Evolutionary conservation across 2,888 invertebrate genomes (phyloP).

Genomic region (Hololepta plana): DNA sequence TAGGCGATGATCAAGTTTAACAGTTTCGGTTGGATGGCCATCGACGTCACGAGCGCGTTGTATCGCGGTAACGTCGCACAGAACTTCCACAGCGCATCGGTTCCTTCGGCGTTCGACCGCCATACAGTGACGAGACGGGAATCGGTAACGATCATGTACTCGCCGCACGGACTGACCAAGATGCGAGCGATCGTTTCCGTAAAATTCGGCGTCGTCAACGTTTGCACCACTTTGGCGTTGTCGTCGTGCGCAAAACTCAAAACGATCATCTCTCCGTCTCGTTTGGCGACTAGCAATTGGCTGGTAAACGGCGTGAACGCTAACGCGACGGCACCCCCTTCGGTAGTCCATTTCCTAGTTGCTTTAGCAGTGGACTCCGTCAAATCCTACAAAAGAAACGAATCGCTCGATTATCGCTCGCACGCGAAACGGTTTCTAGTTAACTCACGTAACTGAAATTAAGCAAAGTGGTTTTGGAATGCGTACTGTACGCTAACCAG

Average conservation of each 20-base stretch:
- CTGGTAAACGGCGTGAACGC: no score
- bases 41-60: constrained; percentile 47
- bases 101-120: constrained; percentile 22
- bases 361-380: no score
- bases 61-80: constrained; percentile 51
- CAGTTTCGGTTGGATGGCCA: constrained; percentile 42
- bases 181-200: no score
- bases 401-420: constrained; percentile 3
- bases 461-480: constrained; percentile 44
- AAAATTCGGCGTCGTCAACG: no score
- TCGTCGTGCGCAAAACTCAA: no score
- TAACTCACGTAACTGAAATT: constrained; percentile 37
- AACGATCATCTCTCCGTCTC: no score
- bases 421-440: background rate
- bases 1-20: constrained; percentile 51
- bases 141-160: constrained; percentile 51
- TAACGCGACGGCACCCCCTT: no score
- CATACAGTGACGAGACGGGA: constrained; percentile 48
- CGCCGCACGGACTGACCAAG: constrained; percentile 34
- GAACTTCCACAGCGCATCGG: constrained; percentile 26
- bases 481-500: constrained; percentile 60
- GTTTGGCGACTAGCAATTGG: no score
- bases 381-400: constrained; percentile 12
- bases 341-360: no score
- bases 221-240: no score